A percentile compares a stretch with the other conserved stretches of the same genome.
phyloP scores from a whole-genome alignment of 2,797 vertebrate genomes.

The Pseudochirops corinnae region DNA sequence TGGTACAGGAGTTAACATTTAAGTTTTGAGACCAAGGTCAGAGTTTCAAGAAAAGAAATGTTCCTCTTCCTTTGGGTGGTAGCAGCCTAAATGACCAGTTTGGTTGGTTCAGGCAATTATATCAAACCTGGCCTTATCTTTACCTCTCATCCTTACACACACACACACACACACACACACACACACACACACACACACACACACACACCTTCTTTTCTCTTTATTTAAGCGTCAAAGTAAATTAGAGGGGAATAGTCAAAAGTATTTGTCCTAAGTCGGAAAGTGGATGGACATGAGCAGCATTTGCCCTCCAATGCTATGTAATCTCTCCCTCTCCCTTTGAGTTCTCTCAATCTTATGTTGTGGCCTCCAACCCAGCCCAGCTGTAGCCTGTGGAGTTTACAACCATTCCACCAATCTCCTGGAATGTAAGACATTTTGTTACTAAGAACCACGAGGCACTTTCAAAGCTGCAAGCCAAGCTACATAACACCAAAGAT shows the following conservation, averaged over 20 bases:
- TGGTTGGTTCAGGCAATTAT: neutral
- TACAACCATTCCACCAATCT: constrained; percentile 6
- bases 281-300: neutral
- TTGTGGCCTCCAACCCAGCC: neutral
- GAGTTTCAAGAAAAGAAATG: neutral
- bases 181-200: no score
- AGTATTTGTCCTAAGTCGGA: neutral
- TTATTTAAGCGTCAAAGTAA: neutral
- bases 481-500: constrained; percentile 9
- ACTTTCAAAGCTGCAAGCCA: neutral
- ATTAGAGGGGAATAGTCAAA: neutral
- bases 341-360: neutral
- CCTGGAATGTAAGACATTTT: neutral
- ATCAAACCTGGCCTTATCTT: neutral
- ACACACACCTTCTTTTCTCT: no score
- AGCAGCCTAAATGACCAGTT: neutral
- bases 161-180: no score
- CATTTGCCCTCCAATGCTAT: neutral
- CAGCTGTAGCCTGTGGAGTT: neutral
- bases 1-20: neutral
- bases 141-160: neutral
- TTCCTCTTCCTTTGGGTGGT: neutral
- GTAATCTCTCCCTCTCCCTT: neutral
- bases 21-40: neutral
- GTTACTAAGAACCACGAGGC: neutral